Evolutionary conservation across 2,113 vertebrate species (phyloP).

Genomic region (Andinoacara biseriatus): DNA sequence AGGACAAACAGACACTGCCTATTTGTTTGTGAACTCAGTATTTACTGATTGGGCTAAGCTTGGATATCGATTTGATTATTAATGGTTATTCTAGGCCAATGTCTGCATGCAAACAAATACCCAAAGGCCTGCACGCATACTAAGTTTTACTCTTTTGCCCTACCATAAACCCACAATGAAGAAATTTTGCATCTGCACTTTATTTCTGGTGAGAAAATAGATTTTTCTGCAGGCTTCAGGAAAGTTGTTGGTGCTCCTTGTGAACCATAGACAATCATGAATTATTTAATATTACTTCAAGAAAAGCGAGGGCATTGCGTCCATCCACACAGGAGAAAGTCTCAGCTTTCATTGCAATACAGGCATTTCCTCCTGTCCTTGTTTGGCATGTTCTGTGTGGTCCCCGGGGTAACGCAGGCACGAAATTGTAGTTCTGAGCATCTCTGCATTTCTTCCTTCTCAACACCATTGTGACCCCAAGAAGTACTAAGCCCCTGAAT

Average conservation of each 20-base stretch:
- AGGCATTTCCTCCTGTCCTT: conserved; percentile 62
- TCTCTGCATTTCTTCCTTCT: conserved; percentile 29
- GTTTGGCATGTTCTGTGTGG: conserved; percentile 64
- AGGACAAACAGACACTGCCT: conserved; percentile 30
- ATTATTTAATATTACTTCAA: conserved; percentile 76
- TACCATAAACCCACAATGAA: not conserved
- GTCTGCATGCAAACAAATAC: not conserved
- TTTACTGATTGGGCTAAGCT: conserved; percentile 22
- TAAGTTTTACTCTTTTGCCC: not conserved
- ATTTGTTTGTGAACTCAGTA: conserved; percentile 39
- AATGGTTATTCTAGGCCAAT: conserved; percentile 6
- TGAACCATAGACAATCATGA: conserved; percentile 69
- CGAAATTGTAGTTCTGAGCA: conserved; percentile 38
- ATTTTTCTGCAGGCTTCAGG: conserved; percentile 44
- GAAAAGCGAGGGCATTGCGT: conserved; percentile 68
- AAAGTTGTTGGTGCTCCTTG: conserved; percentile 35
- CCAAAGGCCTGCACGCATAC: not conserved
- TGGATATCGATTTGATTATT: conserved; percentile 15
- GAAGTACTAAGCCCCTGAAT: conserved; percentile 33
- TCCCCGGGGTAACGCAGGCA: conserved; percentile 28
- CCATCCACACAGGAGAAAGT: conserved; percentile 56
- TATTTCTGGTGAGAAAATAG: conserved; percentile 35
- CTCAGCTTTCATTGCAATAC: conserved; percentile 53
- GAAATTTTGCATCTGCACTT: conserved; percentile 33
- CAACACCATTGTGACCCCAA: conserved; percentile 41